Evolutionary conservation across 1,140 invertebrate genomes (phyloP).

Genomic region (Tribolium madens): DNA sequence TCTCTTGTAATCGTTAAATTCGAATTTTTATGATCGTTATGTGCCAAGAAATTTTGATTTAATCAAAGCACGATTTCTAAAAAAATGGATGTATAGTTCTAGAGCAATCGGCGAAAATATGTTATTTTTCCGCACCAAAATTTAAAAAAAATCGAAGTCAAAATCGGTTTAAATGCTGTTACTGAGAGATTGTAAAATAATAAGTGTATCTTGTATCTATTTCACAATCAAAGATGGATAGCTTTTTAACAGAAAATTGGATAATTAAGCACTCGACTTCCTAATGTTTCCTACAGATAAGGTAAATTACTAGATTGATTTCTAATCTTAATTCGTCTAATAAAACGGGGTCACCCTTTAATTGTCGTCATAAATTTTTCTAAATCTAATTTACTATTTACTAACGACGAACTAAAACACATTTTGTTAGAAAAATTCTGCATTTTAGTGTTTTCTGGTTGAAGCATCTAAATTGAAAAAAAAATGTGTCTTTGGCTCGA

Average conservation of each 20-base stretch:
- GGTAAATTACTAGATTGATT: constrained; percentile 30
- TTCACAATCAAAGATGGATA: no score
- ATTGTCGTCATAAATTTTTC: constrained; percentile 28
- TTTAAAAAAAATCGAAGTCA: no score
- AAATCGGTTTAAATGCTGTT: not conserved
- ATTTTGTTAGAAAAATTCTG: not conserved
- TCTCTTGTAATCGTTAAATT: no score
- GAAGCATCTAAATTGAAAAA: not conserved
- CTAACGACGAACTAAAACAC: not conserved
- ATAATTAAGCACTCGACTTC: not conserved
- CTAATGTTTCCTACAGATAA: not conserved
- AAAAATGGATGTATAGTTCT: no score
- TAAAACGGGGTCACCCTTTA: constrained; percentile 28
- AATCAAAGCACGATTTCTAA: no score
- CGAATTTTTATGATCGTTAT: no score
- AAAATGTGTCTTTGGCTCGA: not conserved
- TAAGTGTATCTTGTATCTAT: no score
- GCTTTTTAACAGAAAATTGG: not conserved
- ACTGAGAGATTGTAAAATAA: no score
- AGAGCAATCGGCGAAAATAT: no score
- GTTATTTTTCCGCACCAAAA: no score
- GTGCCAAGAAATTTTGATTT: no score
- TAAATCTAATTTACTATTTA: constrained; percentile 23
- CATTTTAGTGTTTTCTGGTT: not conserved
- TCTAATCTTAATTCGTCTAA: constrained; percentile 15